These are phyloP conservation scores for Rhodophaea formosa DNA, from an alignment of 2,888 invertebrate genomes.

Conservation along the genomic window DNA sequence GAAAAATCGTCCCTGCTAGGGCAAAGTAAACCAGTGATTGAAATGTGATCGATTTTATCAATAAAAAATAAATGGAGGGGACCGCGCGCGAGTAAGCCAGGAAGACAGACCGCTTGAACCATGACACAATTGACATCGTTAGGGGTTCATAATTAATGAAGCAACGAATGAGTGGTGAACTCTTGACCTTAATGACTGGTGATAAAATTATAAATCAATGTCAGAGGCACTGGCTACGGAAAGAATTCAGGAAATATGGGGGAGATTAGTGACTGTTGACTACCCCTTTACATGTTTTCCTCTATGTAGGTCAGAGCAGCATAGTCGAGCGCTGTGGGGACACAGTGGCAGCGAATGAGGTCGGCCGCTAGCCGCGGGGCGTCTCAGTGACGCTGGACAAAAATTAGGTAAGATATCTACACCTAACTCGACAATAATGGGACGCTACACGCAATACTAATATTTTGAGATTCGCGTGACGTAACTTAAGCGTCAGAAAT, in stretches of 20 bases:
- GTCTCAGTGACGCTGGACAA: constrained; percentile 40
- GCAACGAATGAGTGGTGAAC: constrained; percentile 7
- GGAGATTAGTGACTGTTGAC: constrained; percentile 29
- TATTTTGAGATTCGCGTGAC: constrained; percentile 1
- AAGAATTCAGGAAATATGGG: constrained; percentile 25
- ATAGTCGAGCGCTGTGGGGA: constrained; percentile 50
- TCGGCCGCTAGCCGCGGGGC: constrained; percentile 39
- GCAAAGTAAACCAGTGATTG: constrained; percentile 40
- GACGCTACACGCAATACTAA: constrained; percentile 9
- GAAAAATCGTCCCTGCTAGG: constrained; percentile 38
- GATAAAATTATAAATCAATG: constrained; percentile 32
- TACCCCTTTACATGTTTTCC: constrained; percentile 36
- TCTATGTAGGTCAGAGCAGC: constrained; percentile 60
- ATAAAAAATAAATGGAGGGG: constrained; percentile 34
- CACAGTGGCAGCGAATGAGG: constrained; percentile 52
- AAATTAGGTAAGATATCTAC: constrained; percentile 27
- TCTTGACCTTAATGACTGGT: constrained; percentile 28
- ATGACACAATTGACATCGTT: constrained; percentile 4
- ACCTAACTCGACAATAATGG: constrained; percentile 2
- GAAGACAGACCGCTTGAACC: constrained; percentile 16
- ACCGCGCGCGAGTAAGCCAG: constrained; percentile 25
- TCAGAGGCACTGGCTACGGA: constrained; percentile 8
- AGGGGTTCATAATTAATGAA: constrained; percentile 14
- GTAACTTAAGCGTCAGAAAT: neutral
- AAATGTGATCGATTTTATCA: constrained; percentile 49